phyloP scores from a whole-genome alignment of 2,113 vertebrate species.

The Tricholaema leucomelas region DNA sequence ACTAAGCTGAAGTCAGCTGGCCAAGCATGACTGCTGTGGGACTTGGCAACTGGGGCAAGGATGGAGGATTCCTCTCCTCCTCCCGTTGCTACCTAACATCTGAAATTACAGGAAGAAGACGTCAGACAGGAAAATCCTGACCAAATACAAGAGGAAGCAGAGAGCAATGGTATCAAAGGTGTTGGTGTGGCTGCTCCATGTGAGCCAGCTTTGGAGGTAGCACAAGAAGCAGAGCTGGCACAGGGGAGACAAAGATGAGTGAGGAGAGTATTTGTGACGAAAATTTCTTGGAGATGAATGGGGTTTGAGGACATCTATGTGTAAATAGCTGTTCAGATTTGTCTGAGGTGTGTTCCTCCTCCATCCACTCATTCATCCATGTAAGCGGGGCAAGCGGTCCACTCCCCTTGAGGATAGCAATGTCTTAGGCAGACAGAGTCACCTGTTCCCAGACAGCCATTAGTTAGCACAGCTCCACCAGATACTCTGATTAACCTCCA shows the following conservation, averaged over 20 bases:
- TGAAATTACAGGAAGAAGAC: not conserved
- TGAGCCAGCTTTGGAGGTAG: not conserved
- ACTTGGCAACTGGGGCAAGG: not conserved
- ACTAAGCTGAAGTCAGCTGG: not conserved
- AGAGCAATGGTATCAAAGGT: rapidly evolving
- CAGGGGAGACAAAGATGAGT: not conserved
- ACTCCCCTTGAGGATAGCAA: not conserved
- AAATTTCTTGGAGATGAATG: not conserved
- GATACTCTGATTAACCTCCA: not conserved
- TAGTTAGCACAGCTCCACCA: not conserved
- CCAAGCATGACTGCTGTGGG: not conserved
- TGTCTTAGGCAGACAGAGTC: not conserved
- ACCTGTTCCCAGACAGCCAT: not conserved
- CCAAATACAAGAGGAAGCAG: not conserved
- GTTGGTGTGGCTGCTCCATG: not conserved
- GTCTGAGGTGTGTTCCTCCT: not conserved
- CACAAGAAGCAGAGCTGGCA: not conserved
- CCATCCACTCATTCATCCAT: not conserved
- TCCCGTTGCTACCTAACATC: not conserved
- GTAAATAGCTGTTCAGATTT: not conserved
- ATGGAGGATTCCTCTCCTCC: not conserved
- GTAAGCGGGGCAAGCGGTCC: not conserved
- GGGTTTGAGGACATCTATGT: not conserved
- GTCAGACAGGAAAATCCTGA: not conserved
- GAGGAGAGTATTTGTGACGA: rapidly evolving